Evolutionary conservation across 2,888 invertebrate genomes (phyloP), one percentile per base, ranked within the genome.

Genomic region (Cyclophora punctaria): DNA sequence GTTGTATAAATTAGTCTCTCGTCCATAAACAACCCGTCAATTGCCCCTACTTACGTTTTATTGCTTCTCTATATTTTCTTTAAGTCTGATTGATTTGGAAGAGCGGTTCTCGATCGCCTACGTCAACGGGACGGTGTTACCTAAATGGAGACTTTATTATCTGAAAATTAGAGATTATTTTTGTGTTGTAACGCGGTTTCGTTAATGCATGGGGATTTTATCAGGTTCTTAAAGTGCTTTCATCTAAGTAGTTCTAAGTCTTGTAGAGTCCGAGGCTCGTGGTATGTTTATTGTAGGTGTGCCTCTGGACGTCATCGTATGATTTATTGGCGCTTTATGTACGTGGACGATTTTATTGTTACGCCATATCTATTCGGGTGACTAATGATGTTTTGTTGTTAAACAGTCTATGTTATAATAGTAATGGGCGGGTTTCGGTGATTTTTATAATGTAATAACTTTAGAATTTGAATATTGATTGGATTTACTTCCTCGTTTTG

Each of bases 321-420:
- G 66, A 69, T 65, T 66, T 68, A 69, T 63, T 56, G 50, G 37
- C 7, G 49, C 58, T 59, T 64, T 67, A 62, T 60, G 55, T 57
- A 59, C 51, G 53, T 55, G 48, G 52, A 59, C 48, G 50, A 59
- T 58, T 59, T 63, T 58, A 62, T 58, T 61, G 57, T 59, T 59
- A 56, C 50, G 49, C 50, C 56, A 53, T 60, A 56, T 51, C 56
- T 55, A 50, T 60, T 55, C 52, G 51, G 55, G 56, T 61, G 59
- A 66, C 63, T 64, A 58, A 65, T 58, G 52, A 49, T 57, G 53
- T 60, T 59, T 59, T 59, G 55, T 59, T 61, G 58, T 64, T 55
- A 57, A 50, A 51, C 48, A 49, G 46, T 48, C 48, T 41, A 49
- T 37, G 49, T 52, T 52, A 53, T 57, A 53, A 56, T 54, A 45